These are phyloP conservation scores for Smittia aterrima DNA, from an alignment of 2,888 invertebrate species.

Conservation along the genomic window DNA sequence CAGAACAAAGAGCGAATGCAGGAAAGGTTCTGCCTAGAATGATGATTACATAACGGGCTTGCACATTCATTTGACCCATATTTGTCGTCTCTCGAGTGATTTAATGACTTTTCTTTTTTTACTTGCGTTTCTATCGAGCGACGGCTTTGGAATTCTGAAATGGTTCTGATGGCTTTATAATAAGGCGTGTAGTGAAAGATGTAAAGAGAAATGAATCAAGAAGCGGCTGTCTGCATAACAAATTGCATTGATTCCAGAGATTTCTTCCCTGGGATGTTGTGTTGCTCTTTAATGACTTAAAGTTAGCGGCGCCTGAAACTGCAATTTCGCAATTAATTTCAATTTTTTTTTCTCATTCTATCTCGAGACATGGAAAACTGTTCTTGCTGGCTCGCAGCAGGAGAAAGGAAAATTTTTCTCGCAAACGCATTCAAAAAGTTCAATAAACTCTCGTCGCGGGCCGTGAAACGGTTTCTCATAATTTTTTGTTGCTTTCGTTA, in stretches of 20 bases:
- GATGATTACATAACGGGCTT: conserved; percentile 31
- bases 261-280: too few relatives aligned
- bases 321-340: background rate
- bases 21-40: conserved; percentile 31
- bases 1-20: background rate
- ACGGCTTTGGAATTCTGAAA: conserved; percentile 22
- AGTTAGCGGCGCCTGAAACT: too few relatives aligned
- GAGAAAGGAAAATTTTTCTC: background rate
- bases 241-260: too few relatives aligned
- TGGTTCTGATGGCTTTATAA: conserved; percentile 15
- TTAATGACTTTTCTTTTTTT: background rate
- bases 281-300: too few relatives aligned
- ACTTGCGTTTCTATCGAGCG: background rate
- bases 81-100: conserved; percentile 16
- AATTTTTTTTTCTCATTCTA: background rate
- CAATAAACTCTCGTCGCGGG: background rate
- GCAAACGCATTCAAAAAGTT: background rate
- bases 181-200: background rate
- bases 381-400: background rate
- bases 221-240: background rate
- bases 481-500: background rate
- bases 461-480: background rate
- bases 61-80: conserved; percentile 32
- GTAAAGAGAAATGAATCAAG: background rate
- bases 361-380: background rate